Evolutionary conservation across 2,113 vertebrate species (phyloP).

Genomic region (Centropus bengalensis): DNA sequence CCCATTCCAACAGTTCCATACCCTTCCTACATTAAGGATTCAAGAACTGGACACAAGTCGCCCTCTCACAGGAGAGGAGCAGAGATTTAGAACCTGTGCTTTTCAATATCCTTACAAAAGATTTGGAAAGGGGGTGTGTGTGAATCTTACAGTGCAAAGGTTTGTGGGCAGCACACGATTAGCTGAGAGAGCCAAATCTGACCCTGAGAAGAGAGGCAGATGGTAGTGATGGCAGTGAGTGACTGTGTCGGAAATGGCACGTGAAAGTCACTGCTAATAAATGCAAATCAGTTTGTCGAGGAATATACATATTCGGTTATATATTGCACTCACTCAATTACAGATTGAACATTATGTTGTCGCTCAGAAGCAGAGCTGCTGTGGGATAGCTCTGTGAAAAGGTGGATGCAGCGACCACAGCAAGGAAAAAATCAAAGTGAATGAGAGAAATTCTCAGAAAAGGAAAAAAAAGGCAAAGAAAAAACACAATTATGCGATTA

Average conservation of each 20-base stretch:
- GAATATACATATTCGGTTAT: background rate
- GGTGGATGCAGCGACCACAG: background rate
- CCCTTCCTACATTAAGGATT: too few species aligned
- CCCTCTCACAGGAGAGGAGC: too few species aligned
- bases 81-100: background rate
- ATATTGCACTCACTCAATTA: background rate
- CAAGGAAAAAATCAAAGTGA: background rate
- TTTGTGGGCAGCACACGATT: background rate
- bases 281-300: background rate
- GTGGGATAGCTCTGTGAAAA: background rate
- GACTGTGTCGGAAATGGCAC: background rate
- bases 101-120: background rate
- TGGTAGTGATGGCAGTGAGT: background rate
- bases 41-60: too few species aligned
- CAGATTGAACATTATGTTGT: background rate
- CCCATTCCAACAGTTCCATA: too few species aligned
- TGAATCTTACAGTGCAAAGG: background rate
- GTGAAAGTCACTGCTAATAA: background rate
- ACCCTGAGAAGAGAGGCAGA: background rate
- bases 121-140: background rate
- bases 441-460: background rate
- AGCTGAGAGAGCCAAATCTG: background rate
- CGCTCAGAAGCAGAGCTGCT: background rate
- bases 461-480: background rate
- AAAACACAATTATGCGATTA: conserved; percentile 41